Conservation (phyloP, 2,797 vertebrate species). For the Esox lucius region DNA sequence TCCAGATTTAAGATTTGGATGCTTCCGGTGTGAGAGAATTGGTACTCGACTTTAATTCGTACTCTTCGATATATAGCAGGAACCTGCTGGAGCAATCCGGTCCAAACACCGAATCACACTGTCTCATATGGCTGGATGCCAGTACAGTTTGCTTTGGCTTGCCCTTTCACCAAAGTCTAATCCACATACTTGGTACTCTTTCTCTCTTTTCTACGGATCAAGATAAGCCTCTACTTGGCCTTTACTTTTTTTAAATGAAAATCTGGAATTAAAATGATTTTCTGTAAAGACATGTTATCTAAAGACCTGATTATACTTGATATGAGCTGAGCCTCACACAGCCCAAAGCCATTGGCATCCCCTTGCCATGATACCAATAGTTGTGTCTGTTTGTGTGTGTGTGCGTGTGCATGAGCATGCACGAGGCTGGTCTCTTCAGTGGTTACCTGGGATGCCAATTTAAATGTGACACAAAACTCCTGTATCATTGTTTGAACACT, state of each 20-base stretch:
- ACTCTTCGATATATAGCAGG: no score
- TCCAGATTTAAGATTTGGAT: no score
- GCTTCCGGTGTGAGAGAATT: no score
- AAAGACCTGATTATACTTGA: conserved; percentile 9
- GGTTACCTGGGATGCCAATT: neutral
- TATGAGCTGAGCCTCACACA: conserved; percentile 8
- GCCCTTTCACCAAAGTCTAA: neutral
- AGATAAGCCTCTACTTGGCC: conserved; percentile 5
- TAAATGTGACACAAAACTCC: neutral
- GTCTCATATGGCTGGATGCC: neutral
- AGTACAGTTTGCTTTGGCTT: neutral
- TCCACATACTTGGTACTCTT: neutral
- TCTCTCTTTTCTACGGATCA: no score
- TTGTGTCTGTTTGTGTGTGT: conserved; percentile 2
- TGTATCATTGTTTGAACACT: neutral
- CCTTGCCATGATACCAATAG: no score
- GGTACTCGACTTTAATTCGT: no score
- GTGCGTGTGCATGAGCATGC: neutral
- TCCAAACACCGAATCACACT: no score
- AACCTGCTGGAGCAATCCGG: no score
- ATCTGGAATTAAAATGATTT: conserved; percentile 13
- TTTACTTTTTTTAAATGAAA: conserved; percentile 18
- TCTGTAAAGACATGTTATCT: conserved; percentile 7
- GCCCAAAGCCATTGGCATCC: neutral
- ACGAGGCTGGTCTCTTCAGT: neutral